Evolutionary conservation across 2,113 vertebrate species (phyloP).

Genomic region (Tragelaphus buxtoni): DNA sequence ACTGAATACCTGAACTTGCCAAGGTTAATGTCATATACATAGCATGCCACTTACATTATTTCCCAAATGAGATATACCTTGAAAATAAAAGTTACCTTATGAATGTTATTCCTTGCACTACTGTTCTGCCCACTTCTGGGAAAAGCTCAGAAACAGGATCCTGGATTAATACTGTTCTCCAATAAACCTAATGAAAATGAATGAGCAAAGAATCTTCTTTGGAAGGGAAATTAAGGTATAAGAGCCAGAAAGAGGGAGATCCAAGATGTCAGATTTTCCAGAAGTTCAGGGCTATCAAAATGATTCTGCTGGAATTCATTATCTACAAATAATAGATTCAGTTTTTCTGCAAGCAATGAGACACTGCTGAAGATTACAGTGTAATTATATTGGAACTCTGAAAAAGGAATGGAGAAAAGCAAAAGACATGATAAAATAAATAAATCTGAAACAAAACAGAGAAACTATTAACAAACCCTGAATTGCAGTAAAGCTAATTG

Average conservation of each 20-base stretch:
- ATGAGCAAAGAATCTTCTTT: not conserved
- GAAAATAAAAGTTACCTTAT: not conserved
- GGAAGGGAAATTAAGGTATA: not conserved
- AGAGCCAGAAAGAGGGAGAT: not conserved
- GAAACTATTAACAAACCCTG: not conserved
- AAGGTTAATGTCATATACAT: not conserved
- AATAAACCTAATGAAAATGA: not conserved
- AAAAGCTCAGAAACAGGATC: not conserved
- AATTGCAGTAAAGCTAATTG: not conserved
- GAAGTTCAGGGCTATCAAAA: not conserved
- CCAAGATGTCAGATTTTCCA: constrained; percentile 43
- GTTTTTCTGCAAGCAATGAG: constrained; percentile 11
- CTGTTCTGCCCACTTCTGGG: not conserved
- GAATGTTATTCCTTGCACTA: not conserved
- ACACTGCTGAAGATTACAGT: not conserved
- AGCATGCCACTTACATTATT: not conserved
- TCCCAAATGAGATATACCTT: not conserved
- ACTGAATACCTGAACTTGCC: not conserved
- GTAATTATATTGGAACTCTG: not conserved
- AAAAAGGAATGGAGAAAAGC: not conserved
- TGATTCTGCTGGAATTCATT: constrained; percentile 47
- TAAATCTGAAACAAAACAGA: not conserved
- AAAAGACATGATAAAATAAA: not conserved
- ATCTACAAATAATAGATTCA: constrained; percentile 28
- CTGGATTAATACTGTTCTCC: not conserved